Evolutionary conservation across 2,888 invertebrate genomes (phyloP).

Genomic region (Crematogaster levior): DNA sequence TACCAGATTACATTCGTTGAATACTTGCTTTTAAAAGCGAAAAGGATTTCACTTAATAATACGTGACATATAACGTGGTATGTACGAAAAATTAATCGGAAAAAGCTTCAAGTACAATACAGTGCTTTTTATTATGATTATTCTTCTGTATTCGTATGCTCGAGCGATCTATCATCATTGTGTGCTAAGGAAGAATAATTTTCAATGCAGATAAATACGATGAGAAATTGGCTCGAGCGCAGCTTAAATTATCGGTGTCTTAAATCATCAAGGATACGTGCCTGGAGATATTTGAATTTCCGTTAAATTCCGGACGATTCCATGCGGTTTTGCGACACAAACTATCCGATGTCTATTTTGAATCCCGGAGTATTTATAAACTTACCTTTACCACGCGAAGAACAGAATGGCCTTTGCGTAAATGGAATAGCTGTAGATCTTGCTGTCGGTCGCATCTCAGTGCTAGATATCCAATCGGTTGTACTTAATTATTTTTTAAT

Average conservation of each 20-base stretch:
- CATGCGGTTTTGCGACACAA: slow-evolving; percentile 65
- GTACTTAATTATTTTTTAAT: neutral
- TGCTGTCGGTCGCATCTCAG: slow-evolving; percentile 1
- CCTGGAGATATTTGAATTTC: slow-evolving; percentile 58
- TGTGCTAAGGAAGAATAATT: slow-evolving; percentile 19
- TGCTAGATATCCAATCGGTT: neutral
- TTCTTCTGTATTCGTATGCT: neutral
- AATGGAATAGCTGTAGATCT: slow-evolving; percentile 60
- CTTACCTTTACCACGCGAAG: slow-evolving; percentile 70
- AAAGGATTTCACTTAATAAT: neutral
- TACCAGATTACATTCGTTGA: neutral
- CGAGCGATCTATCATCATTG: neutral
- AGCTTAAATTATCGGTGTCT: neutral
- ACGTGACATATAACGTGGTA: neutral
- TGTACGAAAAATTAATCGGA: neutral
- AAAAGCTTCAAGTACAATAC: neutral
- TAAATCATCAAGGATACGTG: slow-evolving; percentile 27
- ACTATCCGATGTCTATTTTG: slow-evolving; percentile 70
- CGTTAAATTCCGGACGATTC: slow-evolving; percentile 70
- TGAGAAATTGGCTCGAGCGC: slow-evolving; percentile 10
- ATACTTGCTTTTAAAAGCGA: neutral
- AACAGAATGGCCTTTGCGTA: slow-evolving; percentile 60
- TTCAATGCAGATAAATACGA: slow-evolving; percentile 12
- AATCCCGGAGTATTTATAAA: slow-evolving; percentile 72
- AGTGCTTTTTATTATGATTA: neutral